These are phyloP conservation scores for Scolanthus callimorphus DNA, from an alignment of 92 coral and sea anemone genomes.

Conservation along the genomic window DNA sequence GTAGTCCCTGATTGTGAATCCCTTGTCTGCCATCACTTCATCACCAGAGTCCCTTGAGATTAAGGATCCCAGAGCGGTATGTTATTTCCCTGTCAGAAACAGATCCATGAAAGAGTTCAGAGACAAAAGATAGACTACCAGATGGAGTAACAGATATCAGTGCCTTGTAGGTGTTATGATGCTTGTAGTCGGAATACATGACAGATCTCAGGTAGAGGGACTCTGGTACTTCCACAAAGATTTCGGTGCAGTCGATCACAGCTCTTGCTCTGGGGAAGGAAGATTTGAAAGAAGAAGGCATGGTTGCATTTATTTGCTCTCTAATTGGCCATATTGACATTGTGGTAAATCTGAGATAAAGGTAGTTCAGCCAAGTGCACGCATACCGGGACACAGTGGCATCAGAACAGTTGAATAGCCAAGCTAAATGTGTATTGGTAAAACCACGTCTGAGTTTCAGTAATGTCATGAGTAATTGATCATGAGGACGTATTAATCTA, in stretches of 20 bases:
- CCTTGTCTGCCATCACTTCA: conserved; percentile 53
- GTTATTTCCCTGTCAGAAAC: conserved; percentile 45
- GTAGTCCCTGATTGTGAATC: conserved; percentile 37
- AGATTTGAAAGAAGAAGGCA: conserved; percentile 43
- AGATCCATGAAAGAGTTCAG: conserved; percentile 40
- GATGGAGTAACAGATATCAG: conserved; percentile 43
- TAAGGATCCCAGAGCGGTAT: conserved; percentile 41
- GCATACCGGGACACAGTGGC: conserved; percentile 28
- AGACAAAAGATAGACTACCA: conserved; percentile 37
- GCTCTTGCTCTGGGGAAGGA: conserved; percentile 38
- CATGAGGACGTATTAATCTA: conserved; percentile 16
- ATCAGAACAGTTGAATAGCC: conserved; percentile 29
- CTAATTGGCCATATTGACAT: conserved; percentile 52
- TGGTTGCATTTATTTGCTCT: conserved; percentile 36
- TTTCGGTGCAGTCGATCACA: conserved; percentile 43
- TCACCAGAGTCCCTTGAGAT: conserved; percentile 40
- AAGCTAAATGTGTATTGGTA: conserved; percentile 28
- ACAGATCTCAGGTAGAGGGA: conserved; percentile 32
- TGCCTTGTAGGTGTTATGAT: conserved; percentile 47
- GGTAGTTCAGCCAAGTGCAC: conserved; percentile 44
- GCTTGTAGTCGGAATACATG: conserved; percentile 52
- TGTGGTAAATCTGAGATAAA: conserved; percentile 33
- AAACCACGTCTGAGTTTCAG: conserved; percentile 31
- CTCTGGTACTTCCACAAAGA: conserved; percentile 52
- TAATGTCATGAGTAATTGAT: conserved; percentile 30